Percentiles rank a stretch among this genome's conserved stretches.
phyloP scores from a whole-genome alignment of 2,888 invertebrate species.

The Boloria euphrosyne region DNA sequence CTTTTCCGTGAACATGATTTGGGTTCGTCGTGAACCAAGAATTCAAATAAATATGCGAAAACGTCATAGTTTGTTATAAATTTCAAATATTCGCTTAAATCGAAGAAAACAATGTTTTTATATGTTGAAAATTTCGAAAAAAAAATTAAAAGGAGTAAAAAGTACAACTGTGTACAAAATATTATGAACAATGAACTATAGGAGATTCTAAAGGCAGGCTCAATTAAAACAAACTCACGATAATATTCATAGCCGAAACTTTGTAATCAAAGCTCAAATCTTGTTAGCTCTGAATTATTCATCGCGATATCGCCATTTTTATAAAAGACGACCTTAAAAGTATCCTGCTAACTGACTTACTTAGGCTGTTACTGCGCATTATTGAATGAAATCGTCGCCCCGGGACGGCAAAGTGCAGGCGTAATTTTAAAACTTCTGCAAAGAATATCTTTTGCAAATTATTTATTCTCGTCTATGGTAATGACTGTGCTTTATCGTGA shows the following conservation, averaged over 20 bases:
- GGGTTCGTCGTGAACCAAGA: no score
- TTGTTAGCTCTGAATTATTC: constrained; percentile 7
- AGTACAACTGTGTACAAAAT: no score
- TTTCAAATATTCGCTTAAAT: no score
- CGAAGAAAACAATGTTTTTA: no score
- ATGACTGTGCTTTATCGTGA: background rate
- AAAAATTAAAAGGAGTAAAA: no score
- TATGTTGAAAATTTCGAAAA: no score
- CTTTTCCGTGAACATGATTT: no score
- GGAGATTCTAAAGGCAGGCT: no score
- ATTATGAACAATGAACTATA: no score
- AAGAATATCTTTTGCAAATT: constrained; percentile 15
- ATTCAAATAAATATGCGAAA: no score
- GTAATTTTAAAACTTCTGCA: background rate
- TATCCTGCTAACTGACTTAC: constrained; percentile 67
- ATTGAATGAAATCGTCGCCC: constrained; percentile 63
- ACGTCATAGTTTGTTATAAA: no score
- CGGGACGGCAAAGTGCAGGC: constrained; percentile 38
- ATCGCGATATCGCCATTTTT: constrained; percentile 13
- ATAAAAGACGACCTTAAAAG: constrained; percentile 40
- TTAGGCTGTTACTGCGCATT: constrained; percentile 63
- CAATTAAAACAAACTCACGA: no score
- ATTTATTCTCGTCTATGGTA: background rate
- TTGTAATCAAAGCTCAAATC: background rate
- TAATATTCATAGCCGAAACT: background rate